Percentiles rank a stretch among this genome's conserved stretches.
Conservation (phyloP, 1,140 invertebrate genomes). For the Pentalonia nigronervosa region DNA sequence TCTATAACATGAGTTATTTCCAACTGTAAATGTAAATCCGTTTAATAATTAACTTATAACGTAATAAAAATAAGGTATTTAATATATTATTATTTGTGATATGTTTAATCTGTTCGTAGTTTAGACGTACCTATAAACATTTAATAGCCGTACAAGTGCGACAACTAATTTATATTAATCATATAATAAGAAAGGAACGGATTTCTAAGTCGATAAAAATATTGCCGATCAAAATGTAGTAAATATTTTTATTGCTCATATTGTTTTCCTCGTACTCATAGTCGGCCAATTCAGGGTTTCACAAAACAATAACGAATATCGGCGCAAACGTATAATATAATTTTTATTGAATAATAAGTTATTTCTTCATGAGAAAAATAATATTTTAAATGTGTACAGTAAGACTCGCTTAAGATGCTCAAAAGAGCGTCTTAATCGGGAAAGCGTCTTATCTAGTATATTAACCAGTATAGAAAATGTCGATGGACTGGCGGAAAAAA, state of each 20-base stretch:
- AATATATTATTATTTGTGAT: background rate
- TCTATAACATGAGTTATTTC: background rate
- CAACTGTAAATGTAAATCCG: background rate
- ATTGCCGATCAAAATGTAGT: background rate
- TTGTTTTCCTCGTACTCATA: constrained; percentile 9
- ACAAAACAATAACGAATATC: background rate
- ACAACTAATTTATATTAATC: constrained; percentile 40
- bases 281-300: background rate
- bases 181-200: constrained; percentile 26
- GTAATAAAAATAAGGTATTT: constrained; percentile 14
- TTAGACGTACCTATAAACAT: background rate
- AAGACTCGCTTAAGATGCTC: no score
- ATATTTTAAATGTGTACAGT: background rate
- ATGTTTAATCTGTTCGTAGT: background rate
- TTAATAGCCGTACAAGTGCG: background rate
- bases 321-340: background rate
- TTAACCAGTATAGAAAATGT: no score
- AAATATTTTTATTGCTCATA: constrained; percentile 22
- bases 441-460: no score
- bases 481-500: no score
- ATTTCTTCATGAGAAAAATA: background rate
- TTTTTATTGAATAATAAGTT: background rate
- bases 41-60: constrained; percentile 1
- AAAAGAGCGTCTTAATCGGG: no score
- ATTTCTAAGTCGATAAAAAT: constrained; percentile 27